Base-by-base conservation (phyloP, 2,888 invertebrate species). In the Drosophila atroscutellata region DNA sequence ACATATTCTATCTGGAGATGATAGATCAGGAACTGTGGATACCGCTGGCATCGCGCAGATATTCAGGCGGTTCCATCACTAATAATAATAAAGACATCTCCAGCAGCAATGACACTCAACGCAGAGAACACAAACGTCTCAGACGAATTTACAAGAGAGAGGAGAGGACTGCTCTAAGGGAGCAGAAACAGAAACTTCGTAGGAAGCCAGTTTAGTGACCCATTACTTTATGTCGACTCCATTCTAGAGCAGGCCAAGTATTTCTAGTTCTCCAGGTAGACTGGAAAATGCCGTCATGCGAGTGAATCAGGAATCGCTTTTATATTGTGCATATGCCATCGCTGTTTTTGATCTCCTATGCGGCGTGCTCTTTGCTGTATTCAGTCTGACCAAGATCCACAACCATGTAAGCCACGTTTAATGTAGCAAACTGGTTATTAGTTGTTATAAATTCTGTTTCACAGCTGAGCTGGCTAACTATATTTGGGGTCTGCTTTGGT, bases 391-490 rank as follows among this genome's bases (percentile, higher is more conserved):
- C 24, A 59, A 69, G 30, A 37, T 85, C 18, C 52, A 39, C 2
- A n/a, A 18, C n/a, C 72, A 72, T 50, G 86, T 89, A 77, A 89
- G 71, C 15, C 7, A 32, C 7, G 4, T 13, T 34, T 13, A 13
- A 20, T 15, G 3, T 36, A 5, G 4, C 1, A 26, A 20, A 20
- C 13, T 42, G 4, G 15, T 26, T 30, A 18, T 37, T 20, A 15
- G 20, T 5, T 37, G 8, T 20, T 2, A 28, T 15, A 30, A 2
- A 13, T 36, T 26, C 6, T 28, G 7, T 28, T 20, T 20, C n/a
- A 9, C 59, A 89, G 86, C 20, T 86, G 4, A 86, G 86, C 54
- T 86, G 86, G 86, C 47, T 87, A 2, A 71, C 80, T 15, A 81
- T 88, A 18, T 89, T 89, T 34, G 61, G 69, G 1, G 37, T 63